phyloP scores from a whole-genome alignment of 2,888 invertebrate species.

The Caenorhabditis imperialis region DNA sequence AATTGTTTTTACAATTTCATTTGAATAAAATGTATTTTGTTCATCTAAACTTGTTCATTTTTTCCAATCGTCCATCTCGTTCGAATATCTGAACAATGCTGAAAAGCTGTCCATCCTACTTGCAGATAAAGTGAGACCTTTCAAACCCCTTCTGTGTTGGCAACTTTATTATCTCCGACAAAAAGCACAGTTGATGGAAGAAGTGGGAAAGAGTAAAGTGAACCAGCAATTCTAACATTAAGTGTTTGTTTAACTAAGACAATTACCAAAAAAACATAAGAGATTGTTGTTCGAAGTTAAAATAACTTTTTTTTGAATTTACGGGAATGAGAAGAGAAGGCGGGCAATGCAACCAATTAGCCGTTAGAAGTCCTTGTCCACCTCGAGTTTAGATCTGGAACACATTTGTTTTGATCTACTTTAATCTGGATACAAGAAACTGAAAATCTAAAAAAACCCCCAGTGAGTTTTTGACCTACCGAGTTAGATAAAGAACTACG shows the following conservation, averaged over 20 bases:
- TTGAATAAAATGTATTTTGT: no score
- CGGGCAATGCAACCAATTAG: slow-evolving; percentile 39
- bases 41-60: no score
- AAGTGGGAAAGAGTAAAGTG: slow-evolving; percentile 26
- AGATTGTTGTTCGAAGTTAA: no score
- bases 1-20: no score
- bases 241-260: neutral
- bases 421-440: neutral
- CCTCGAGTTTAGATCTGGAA: slow-evolving; percentile 43
- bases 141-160: slow-evolving; percentile 16
- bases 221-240: slow-evolving; percentile 44
- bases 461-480: no score
- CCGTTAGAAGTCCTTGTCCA: slow-evolving; percentile 44
- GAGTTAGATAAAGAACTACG: slow-evolving; percentile 7
- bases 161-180: slow-evolving; percentile 23
- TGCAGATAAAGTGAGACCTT: no score
- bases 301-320: no score
- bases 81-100: no score
- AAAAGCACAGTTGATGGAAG: slow-evolving; percentile 3
- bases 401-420: neutral
- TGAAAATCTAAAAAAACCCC: neutral
- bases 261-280: neutral
- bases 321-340: slow-evolving; percentile 44
- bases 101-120: no score
- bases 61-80: no score